Base-by-base conservation (phyloP, 1,140 invertebrate species). In the Popillia japonica region DNA sequence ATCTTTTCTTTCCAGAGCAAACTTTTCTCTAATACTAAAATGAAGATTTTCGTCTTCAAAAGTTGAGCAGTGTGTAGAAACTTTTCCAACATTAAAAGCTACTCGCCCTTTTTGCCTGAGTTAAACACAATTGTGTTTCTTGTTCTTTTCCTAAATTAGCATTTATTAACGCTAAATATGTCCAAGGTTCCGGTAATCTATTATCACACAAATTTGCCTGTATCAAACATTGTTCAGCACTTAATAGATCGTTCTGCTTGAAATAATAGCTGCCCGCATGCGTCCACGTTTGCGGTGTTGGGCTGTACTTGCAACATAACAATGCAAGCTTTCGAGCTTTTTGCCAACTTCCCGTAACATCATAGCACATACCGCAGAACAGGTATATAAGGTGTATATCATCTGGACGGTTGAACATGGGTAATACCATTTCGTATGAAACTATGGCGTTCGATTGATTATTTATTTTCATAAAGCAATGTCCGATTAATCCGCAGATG, bases 171-270 rank as follows among this genome's bases (percentile, higher is more conserved):
- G 83, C 80, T 23, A 86, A 80, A 78, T 85, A 85, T 14, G 77
- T 84, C 85, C 85, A 86, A 20, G 80, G 80, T 79, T 84, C 84
- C 7, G 84, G 72, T 6, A 82, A 73, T 2, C 77, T 41, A 75
- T 84, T 85, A 79, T 86, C 84, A 23, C 80, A 81, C 11, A 83
- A 27, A 78, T 86, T 85, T 7, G 84, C 80, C 78, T 84, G 82
- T 8, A 77, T 80, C 41, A 86, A 80, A 79, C 85, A 86, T 61
- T 83, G 83, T 80, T 86, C 85, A 4, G 86, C 83, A 77, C 82
- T 83, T 7, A 83, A 9, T 14, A 84, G 72, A 78, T 86, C 84
- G 27, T 84, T 83, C 81, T 84, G 78, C 68, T 80, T 77, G 41
- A 82, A 83, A 80, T 83, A 85, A 14, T 82, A 75, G 34, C 82